These are phyloP conservation scores for Drosophila peninsularis DNA, from an alignment of 2,888 invertebrate genomes.

Conservation along the genomic window DNA sequence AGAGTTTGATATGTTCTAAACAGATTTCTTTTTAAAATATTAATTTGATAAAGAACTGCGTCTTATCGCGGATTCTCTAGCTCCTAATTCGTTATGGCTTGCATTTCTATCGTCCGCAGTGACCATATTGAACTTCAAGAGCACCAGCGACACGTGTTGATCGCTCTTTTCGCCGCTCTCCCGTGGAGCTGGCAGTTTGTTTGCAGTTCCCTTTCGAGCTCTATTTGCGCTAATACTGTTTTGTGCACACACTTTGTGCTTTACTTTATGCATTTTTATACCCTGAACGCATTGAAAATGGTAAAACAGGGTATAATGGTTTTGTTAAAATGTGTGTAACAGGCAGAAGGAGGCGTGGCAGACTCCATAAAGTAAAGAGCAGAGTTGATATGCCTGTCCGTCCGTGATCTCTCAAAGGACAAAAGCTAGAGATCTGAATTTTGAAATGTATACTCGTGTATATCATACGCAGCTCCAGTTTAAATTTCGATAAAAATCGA, in stretches of 20 bases:
- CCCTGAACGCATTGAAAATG: no score
- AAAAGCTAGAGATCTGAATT: no score
- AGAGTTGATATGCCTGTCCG: no score
- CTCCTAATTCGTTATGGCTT: constrained; percentile 42
- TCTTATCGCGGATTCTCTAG: background rate
- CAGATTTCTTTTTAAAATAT: background rate
- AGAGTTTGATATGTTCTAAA: no score
- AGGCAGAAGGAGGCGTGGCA: no score
- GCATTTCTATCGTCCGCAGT: constrained; percentile 45
- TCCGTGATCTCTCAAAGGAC: no score
- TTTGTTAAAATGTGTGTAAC: no score
- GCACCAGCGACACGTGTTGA: constrained; percentile 63
- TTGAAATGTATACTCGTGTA: no score
- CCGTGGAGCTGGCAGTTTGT: constrained; percentile 5
- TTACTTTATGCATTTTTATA: constrained; percentile 17
- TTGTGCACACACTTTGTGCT: constrained; percentile 35
- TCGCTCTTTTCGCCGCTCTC: constrained; percentile 22
- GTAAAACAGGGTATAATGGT: no score
- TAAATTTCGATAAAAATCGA: no score
- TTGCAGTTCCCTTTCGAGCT: constrained; percentile 20
- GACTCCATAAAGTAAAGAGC: no score
- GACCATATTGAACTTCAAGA: constrained; percentile 71
- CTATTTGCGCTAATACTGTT: constrained; percentile 35
- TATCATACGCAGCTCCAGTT: no score
- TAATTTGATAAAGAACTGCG: constrained; percentile 4